Evolutionary conservation across 2,888 invertebrate species (phyloP), one percentile per base, ranked within the genome.

Genomic region (Ennomos fuscantarius): DNA sequence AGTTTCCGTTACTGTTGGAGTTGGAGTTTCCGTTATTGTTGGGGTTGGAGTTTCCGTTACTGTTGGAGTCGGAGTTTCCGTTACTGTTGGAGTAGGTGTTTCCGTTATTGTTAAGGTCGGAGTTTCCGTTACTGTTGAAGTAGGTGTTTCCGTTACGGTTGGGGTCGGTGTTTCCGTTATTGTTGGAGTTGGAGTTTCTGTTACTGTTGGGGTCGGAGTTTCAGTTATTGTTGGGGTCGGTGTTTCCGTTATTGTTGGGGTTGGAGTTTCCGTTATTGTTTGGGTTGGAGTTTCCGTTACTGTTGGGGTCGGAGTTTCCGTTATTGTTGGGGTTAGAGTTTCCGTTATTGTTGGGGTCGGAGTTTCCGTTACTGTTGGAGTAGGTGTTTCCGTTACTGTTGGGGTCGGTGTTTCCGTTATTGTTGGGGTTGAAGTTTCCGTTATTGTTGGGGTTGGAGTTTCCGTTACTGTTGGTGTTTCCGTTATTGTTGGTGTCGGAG

Each of bases 211-310:
- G 0, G 24, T 24, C 0, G 5, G 24, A 6, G 24, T 6, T 24
- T 24, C 24, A 1, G 61, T 41, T 13, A 59, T 61, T 6, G 58
- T 48, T 3, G 56, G 24, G 5, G 59, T 42, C 1, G 40, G 42
- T 0, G 55, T 42, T 8, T 24, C 24, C 6, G 60, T 42, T 8
- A 50, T 8, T 8, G 51, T 56, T 1, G 52, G 8, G 33, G 32
- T 44, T 8, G 50, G 61, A 13, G 45, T 33, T 48, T 8, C 41
- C n/a, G 53, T 39, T 0, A 32, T 33, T 0, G 46, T 54, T 35
- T 50, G 37, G 1, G 41, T 55, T 8, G 50, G 42, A n/a, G 49
- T 43, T 5, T 52, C 24, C 24, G 24, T 24, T 6, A 24, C 13
- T 8, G 15, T 36, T 11, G 33, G n/a, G 9, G 32, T 41, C n/a